Evolutionary conservation across 2,888 invertebrate genomes (phyloP).

Genomic region (Eilema sororculum): DNA sequence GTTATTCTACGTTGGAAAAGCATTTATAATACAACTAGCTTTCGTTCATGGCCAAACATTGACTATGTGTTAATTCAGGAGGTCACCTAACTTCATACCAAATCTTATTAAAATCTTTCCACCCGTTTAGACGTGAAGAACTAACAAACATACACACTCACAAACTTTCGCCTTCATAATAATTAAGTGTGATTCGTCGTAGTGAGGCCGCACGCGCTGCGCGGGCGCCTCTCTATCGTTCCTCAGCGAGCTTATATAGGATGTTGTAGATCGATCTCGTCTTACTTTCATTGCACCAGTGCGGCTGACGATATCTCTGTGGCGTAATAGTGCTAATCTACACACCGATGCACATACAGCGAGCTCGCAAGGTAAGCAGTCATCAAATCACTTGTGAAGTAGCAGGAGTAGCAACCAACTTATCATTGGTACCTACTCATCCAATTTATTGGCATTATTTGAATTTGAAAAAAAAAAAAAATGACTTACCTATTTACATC

Average conservation of each 20-base stretch:
- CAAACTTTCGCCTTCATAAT: too few relatives aligned
- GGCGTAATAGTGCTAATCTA: slow-evolving; percentile 41
- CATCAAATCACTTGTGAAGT: slow-evolving; percentile 11
- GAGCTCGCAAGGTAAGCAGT: slow-evolving; percentile 32
- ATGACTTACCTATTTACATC: too few relatives aligned
- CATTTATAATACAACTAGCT: too few relatives aligned
- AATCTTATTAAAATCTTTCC: too few relatives aligned
- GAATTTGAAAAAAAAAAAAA: background rate
- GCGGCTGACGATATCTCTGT: slow-evolving; percentile 35
- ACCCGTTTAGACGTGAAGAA: too few relatives aligned
- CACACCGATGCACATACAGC: slow-evolving; percentile 28
- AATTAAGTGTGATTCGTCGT: too few relatives aligned
- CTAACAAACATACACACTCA: too few relatives aligned
- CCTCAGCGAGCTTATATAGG: slow-evolving; percentile 68
- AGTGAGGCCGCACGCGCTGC: slow-evolving; percentile 51
- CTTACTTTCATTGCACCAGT: slow-evolving; percentile 67
- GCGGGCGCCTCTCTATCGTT: slow-evolving; percentile 40
- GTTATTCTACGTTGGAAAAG: background rate
- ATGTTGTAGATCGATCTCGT: slow-evolving; percentile 51
- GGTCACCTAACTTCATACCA: too few relatives aligned
- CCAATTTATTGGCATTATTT: too few relatives aligned
- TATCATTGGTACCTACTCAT: background rate
- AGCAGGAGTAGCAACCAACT: background rate
- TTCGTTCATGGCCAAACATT: too few relatives aligned
- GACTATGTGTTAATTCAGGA: too few relatives aligned